phyloP scores from a whole-genome alignment of 2,888 invertebrate species.

The Hyalella azteca region DNA sequence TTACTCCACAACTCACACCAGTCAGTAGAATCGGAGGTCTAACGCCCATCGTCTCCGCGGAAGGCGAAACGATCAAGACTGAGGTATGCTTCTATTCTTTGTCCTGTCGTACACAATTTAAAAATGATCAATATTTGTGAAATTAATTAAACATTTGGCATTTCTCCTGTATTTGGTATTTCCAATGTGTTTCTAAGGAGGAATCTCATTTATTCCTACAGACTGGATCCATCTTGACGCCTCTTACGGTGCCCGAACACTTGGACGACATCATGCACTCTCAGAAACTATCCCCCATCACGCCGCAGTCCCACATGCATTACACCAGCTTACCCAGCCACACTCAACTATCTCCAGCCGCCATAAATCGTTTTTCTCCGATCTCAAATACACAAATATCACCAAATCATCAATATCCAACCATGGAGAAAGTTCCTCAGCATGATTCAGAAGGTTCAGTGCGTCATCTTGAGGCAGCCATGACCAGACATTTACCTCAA shows the following conservation, averaged over 20 bases:
- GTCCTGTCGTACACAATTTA: no score
- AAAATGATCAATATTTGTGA: neutral
- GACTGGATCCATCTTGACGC: conserved; percentile 26
- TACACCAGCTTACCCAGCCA: conserved; percentile 10
- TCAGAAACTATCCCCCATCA: conserved; percentile 22
- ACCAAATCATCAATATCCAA: conserved; percentile 18
- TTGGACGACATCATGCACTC: conserved; percentile 15
- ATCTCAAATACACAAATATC: conserved; percentile 25
- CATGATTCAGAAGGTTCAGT: conserved; percentile 65
- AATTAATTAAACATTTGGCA: neutral
- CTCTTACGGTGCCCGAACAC: neutral
- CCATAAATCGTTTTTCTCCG: conserved; percentile 6
- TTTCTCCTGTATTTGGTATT: neutral
- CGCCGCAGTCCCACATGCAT: neutral
- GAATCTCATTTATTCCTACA: no score
- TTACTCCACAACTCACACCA: conserved; percentile 22
- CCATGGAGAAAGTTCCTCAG: neutral
- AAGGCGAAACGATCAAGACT: conserved; percentile 26
- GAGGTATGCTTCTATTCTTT: neutral
- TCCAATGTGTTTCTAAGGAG: no score
- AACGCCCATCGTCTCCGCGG: conserved; percentile 5
- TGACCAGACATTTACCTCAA: conserved; percentile 70
- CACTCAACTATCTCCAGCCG: conserved; percentile 15
- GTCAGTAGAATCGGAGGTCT: conserved; percentile 26
- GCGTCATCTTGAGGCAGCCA: conserved; percentile 92